phyloP scores from a whole-genome alignment of 2,888 invertebrate species.

The Hoplodrina ambigua region DNA sequence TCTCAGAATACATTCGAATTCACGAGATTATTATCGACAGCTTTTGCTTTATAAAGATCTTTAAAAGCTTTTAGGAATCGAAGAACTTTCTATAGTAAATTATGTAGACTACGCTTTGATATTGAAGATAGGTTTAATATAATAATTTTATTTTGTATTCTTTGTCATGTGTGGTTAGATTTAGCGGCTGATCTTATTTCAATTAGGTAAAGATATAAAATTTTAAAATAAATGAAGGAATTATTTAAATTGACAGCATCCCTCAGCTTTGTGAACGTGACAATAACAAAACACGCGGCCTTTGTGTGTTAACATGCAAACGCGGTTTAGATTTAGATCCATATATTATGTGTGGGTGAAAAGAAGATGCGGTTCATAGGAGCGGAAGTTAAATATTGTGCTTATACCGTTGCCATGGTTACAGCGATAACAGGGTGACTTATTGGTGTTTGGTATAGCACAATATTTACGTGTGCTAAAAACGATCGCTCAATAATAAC shows the following conservation, averaged over 20 bases:
- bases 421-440: slow-evolving; percentile 1
- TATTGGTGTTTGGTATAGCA: background rate
- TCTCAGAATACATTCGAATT: background rate
- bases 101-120: too few species aligned
- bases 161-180: too few species aligned
- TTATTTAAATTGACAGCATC: slow-evolving; percentile 8
- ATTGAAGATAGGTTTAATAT: too few species aligned
- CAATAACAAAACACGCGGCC: slow-evolving; percentile 12
- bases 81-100: background rate
- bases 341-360: background rate
- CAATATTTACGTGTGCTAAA: background rate
- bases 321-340: background rate
- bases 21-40: background rate
- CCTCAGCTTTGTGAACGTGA: slow-evolving; percentile 7
- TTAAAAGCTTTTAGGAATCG: background rate
- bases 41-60: too few species aligned
- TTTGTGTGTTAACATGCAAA: slow-evolving; percentile 22
- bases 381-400: background rate
- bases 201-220: too few species aligned
- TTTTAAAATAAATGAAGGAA: background rate
- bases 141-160: too few species aligned
- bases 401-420: background rate
- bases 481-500: too few species aligned
- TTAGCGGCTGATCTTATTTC: too few species aligned
- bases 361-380: background rate